These are phyloP conservation scores for Phymastichus coffea DNA, from an alignment of 1,140 invertebrate species.

Conservation along the genomic window DNA sequence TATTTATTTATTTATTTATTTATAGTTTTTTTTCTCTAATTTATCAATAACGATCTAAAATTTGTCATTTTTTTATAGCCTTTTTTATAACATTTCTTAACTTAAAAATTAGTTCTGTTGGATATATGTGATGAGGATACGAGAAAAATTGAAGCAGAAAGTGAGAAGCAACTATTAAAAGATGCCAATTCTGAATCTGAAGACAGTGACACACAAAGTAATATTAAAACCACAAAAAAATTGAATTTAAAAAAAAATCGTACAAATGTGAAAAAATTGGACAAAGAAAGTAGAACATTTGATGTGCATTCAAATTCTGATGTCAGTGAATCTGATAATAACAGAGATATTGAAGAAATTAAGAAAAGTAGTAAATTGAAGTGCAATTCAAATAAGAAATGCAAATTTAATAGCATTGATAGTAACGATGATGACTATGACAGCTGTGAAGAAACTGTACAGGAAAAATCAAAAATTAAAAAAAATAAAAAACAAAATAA, in stretches of 20 bases:
- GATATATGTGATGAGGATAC: slow-evolving; percentile 78
- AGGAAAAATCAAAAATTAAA: slow-evolving; percentile 23
- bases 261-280: too few species aligned
- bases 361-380: too few species aligned
- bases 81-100: slow-evolving; percentile 27
- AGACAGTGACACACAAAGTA: too few species aligned
- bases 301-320: too few species aligned
- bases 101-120: slow-evolving; percentile 63
- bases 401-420: too few species aligned
- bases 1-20: too few species aligned
- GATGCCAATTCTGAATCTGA: slow-evolving; percentile 40
- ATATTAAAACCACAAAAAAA: too few species aligned
- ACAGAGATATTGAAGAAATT: slow-evolving; percentile 31
- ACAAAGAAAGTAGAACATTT: too few species aligned
- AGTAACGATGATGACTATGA: not conserved
- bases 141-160: slow-evolving; percentile 62
- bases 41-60: too few species aligned
- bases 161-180: slow-evolving; percentile 65
- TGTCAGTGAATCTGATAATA: slow-evolving; percentile 29
- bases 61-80: not conserved
- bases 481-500: slow-evolving; percentile 27
- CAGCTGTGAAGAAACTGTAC: slow-evolving; percentile 13
- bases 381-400: too few species aligned
- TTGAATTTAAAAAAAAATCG: too few species aligned
- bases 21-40: too few species aligned